Conservation (phyloP, 2,797 vertebrate species). For the Bradypus variegatus region DNA sequence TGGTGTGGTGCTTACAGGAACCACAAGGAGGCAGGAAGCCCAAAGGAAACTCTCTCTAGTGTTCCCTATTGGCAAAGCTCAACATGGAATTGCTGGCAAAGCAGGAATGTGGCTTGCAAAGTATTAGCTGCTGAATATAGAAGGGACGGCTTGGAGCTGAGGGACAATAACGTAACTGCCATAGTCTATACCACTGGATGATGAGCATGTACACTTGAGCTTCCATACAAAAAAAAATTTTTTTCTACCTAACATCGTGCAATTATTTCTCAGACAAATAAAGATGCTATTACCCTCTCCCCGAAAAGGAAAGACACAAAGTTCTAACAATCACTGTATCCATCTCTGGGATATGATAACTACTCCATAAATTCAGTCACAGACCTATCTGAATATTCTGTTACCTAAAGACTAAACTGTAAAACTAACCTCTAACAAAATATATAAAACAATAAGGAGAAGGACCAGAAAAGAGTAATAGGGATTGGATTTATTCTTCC, state of each 20-base stretch:
- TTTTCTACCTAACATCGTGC: not conserved
- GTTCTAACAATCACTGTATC: not conserved
- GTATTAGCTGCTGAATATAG: not conserved
- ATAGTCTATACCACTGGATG: not conserved
- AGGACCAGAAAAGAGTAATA: not conserved
- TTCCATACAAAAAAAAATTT: not conserved
- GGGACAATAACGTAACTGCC: not conserved
- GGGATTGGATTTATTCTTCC: not conserved
- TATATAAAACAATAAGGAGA: not conserved
- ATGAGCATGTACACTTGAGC: not conserved
- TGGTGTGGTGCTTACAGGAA: not conserved
- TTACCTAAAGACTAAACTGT: not conserved
- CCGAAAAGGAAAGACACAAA: not conserved
- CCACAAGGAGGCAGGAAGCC: not conserved
- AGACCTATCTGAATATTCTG: not conserved
- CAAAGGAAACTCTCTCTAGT: not conserved
- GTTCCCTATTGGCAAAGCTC: not conserved
- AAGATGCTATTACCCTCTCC: not conserved
- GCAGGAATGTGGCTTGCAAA: not conserved
- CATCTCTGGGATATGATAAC: not conserved
- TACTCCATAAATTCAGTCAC: not conserved
- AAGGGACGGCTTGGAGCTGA: not conserved
- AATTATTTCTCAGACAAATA: not conserved
- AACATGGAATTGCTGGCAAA: not conserved
- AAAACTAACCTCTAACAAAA: not conserved